Evolutionary conservation across 2,797 vertebrate genomes (phyloP).

Genomic region (Myotis planiceps): DNA sequence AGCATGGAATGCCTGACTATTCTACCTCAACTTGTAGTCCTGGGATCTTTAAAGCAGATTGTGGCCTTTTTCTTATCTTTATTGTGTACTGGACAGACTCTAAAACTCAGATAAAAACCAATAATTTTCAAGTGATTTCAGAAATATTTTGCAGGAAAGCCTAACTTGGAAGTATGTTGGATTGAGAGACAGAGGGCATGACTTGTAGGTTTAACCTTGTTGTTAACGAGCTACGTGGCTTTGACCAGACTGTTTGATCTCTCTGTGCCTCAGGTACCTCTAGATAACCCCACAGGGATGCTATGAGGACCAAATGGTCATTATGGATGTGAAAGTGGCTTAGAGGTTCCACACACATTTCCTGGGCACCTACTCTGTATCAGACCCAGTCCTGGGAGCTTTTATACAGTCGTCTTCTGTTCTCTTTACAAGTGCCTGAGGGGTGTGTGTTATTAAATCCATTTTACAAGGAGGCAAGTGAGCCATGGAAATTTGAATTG

Average conservation of each 20-base stretch:
- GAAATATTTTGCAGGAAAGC: not conserved
- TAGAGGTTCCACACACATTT: not conserved
- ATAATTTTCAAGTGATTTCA: constrained; percentile 10
- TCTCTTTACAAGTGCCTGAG: constrained; percentile 13
- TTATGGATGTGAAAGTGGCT: not conserved
- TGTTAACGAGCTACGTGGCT: not conserved
- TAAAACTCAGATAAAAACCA: not conserved
- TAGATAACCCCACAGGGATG: not conserved
- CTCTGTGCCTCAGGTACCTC: not conserved
- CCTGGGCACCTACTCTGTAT: not conserved
- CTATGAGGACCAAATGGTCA: not conserved
- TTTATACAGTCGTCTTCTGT: not conserved
- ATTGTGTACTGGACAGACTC: not conserved
- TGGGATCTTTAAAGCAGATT: not conserved
- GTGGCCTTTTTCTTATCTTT: not conserved
- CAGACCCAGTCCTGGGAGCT: not conserved
- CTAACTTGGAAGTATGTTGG: not conserved
- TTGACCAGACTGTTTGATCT: not conserved
- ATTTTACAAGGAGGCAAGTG: constrained; percentile 45
- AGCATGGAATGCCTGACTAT: not conserved
- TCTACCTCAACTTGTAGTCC: not conserved
- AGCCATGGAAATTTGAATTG: constrained; percentile 21
- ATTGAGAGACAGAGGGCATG: not conserved
- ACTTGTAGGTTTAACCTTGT: not conserved
- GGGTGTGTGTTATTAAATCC: not conserved